phyloP scores from a whole-genome alignment of 2,797 vertebrate genomes.

The Diglossa cyanea region DNA sequence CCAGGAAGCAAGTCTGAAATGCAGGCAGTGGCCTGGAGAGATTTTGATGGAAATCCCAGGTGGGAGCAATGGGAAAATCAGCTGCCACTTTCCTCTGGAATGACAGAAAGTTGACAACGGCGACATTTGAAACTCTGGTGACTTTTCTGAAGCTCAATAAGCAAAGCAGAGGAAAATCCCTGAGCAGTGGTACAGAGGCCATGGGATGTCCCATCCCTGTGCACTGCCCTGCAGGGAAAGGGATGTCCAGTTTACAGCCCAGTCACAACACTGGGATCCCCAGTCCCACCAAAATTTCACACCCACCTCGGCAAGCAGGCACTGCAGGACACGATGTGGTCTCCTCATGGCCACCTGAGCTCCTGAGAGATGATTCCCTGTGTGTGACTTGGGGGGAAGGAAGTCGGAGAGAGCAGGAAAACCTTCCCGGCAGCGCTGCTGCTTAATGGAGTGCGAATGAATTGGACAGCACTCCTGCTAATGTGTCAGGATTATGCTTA shows the following conservation, averaged over 20 bases:
- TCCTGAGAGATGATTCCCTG: background rate
- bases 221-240: background rate
- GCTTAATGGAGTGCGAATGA: constrained; percentile 50
- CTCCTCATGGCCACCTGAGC: background rate
- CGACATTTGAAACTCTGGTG: background rate
- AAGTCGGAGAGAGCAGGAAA: background rate
- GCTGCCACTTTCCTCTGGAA: background rate
- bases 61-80: background rate
- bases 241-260: background rate
- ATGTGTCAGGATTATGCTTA: background rate
- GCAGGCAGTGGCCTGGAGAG: background rate
- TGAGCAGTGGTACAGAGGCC: rapidly evolving
- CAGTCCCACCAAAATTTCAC: background rate
- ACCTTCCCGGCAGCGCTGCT: background rate
- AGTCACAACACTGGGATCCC: background rate
- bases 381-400: background rate
- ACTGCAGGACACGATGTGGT: rapidly evolving
- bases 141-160: background rate
- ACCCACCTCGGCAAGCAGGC: background rate
- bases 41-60: background rate
- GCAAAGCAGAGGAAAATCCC: background rate
- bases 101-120: rapidly evolving
- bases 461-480: constrained; percentile 28
- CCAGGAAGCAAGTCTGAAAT: background rate
- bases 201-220: rapidly evolving